phyloP scores from a whole-genome alignment of 2,113 vertebrate genomes.

The Cryptomyrus ogoouensis region DNA sequence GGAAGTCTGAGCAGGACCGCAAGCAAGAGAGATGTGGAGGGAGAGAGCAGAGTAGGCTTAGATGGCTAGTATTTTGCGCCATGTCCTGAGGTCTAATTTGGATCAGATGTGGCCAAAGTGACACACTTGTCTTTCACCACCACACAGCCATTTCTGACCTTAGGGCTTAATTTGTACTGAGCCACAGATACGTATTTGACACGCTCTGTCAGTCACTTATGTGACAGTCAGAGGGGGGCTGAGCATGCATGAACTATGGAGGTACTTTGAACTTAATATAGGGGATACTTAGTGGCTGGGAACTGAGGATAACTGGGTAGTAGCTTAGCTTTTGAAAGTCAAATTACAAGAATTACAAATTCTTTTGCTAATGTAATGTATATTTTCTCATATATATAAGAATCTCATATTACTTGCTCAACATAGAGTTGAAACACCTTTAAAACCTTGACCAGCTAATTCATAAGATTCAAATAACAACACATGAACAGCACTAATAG shows the following conservation, averaged over 20 bases:
- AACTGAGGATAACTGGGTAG: not conserved
- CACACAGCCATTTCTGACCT: slow-evolving; percentile 18
- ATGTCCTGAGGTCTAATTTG: slow-evolving; percentile 41
- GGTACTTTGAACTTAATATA: not conserved
- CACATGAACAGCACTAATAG: too few species aligned
- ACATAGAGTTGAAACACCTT: not conserved
- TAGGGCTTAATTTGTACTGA: slow-evolving; percentile 44
- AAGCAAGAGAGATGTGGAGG: not conserved
- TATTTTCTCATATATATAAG: not conserved
- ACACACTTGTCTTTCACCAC: slow-evolving; percentile 9
- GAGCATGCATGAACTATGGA: not conserved
- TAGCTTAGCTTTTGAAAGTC: not conserved
- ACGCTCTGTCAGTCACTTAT: not conserved
- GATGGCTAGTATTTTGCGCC: slow-evolving; percentile 13
- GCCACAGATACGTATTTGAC: slow-evolving; percentile 22
- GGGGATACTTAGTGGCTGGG: not conserved
- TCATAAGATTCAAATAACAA: not conserved
- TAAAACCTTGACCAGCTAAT: not conserved
- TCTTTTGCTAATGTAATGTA: not conserved
- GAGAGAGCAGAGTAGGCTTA: not conserved
- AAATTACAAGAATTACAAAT: not conserved
- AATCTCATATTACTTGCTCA: not conserved
- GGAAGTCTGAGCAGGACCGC: slow-evolving; percentile 42
- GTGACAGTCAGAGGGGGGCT: not conserved
- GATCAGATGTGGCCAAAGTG: slow-evolving; percentile 46